Evolutionary conservation across 1,140 invertebrate genomes (phyloP).

Genomic region (Papilio xuthus): DNA sequence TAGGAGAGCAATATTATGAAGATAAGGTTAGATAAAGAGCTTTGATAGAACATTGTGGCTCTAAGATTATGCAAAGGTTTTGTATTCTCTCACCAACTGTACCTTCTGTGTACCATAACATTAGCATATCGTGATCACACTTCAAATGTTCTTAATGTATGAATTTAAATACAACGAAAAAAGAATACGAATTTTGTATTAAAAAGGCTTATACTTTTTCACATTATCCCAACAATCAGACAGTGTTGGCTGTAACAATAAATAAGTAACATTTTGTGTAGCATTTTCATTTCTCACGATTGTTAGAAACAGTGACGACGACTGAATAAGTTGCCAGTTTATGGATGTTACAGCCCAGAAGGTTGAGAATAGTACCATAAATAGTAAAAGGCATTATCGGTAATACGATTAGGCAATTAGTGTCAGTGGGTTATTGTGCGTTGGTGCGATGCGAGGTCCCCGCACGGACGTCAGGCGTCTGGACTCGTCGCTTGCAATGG

Average conservation of each 20-base stretch:
- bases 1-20: neutral
- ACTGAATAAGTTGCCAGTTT: neutral
- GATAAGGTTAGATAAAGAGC: neutral
- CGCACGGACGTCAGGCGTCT: neutral
- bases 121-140: slow-evolving; percentile 7
- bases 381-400: neutral
- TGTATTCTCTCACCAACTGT: neutral
- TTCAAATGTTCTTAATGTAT: neutral
- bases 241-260: neutral
- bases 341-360: neutral
- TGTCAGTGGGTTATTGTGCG: slow-evolving; percentile 27
- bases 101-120: neutral
- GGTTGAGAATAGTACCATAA: neutral
- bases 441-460: neutral
- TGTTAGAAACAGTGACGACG: neutral
- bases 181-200: slow-evolving; percentile 5
- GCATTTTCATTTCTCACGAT: neutral
- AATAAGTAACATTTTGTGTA: neutral
- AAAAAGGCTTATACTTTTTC: neutral
- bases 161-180: slow-evolving; percentile 3
- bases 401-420: slow-evolving; percentile 27
- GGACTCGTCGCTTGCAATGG: neutral
- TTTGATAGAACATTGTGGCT: neutral
- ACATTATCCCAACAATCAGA: neutral
- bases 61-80: neutral